These are phyloP conservation scores for Magallana ariakensis DNA, from an alignment of 1,140 invertebrate species.

Conservation along the genomic window DNA sequence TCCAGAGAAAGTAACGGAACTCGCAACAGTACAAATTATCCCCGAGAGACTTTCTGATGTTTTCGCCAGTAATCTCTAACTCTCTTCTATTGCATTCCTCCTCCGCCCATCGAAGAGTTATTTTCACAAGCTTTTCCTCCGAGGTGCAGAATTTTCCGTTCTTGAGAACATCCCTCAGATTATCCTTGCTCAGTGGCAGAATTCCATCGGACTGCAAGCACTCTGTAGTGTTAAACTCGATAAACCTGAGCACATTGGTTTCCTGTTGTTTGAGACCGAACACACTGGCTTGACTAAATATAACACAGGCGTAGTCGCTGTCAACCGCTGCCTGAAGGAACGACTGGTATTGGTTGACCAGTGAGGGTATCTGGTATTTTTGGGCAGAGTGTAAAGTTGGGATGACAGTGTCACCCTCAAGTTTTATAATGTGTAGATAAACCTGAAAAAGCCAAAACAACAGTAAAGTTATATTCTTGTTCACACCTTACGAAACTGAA, in stretches of 20 bases:
- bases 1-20: slow-evolving; percentile 42
- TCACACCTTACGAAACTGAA: too few species aligned
- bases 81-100: slow-evolving; percentile 39
- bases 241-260: slow-evolving; percentile 44
- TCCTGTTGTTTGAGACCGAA: slow-evolving; percentile 41
- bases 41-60: slow-evolving; percentile 42
- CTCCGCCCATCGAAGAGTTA: slow-evolving; percentile 47
- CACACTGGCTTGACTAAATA: slow-evolving; percentile 53
- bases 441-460: slow-evolving; percentile 53
- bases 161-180: slow-evolving; percentile 46
- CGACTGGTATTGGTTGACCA: slow-evolving; percentile 43
- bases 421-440: slow-evolving; percentile 51
- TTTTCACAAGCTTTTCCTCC: slow-evolving; percentile 49
- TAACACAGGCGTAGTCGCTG: slow-evolving; percentile 47
- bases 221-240: slow-evolving; percentile 51
- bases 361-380: slow-evolving; percentile 47
- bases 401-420: slow-evolving; percentile 52
- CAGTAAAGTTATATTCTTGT: too few species aligned
- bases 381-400: slow-evolving; percentile 49
- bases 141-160: slow-evolving; percentile 46
- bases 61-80: slow-evolving; percentile 20
- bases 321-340: slow-evolving; percentile 51
- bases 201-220: slow-evolving; percentile 48
- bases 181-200: slow-evolving; percentile 39
- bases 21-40: slow-evolving; percentile 44